phyloP scores from a whole-genome alignment of 92 coral and sea anemone genomes.

The Hydrozoanthus gracilis region DNA sequence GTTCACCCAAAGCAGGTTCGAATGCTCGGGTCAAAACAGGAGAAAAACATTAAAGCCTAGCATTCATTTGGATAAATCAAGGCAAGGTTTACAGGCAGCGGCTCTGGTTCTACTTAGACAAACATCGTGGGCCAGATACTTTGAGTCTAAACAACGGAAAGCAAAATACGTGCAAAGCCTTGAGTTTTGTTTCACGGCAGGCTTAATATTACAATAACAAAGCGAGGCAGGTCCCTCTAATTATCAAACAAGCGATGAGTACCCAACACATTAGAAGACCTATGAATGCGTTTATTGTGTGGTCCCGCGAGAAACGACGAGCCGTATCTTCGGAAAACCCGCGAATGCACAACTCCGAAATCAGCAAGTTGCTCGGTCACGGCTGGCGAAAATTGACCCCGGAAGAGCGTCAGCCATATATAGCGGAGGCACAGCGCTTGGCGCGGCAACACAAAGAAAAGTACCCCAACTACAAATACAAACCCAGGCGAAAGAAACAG shows the following conservation, averaged over 20 bases:
- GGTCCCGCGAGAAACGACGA: slow-evolving; percentile 51
- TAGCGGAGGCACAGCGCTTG: slow-evolving; percentile 42
- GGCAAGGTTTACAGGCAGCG: too few species aligned
- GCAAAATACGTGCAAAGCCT: too few species aligned
- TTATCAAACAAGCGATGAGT: slow-evolving; percentile 1
- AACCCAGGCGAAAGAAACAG: slow-evolving; percentile 39
- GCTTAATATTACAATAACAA: too few species aligned
- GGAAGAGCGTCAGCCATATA: slow-evolving; percentile 40
- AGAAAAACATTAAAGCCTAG: too few species aligned
- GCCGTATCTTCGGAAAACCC: slow-evolving; percentile 38
- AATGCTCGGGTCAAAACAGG: too few species aligned
- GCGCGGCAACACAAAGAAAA: slow-evolving; percentile 37
- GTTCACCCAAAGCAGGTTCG: too few species aligned
- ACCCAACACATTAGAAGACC: slow-evolving; percentile 34
- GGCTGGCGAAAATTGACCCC: slow-evolving; percentile 38
- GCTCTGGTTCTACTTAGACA: too few species aligned
- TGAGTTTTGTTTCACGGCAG: too few species aligned
- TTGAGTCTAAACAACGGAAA: too few species aligned
- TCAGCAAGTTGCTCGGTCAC: slow-evolving; percentile 43
- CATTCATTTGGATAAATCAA: too few species aligned
- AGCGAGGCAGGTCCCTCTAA: background rate
- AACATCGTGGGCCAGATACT: too few species aligned
- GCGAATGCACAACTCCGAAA: slow-evolving; percentile 50
- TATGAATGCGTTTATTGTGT: slow-evolving; percentile 44
- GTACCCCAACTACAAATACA: slow-evolving; percentile 41